These are phyloP conservation scores for Caiman crocodilus DNA, from an alignment of 2,797 vertebrate species.

Conservation along the genomic window DNA sequence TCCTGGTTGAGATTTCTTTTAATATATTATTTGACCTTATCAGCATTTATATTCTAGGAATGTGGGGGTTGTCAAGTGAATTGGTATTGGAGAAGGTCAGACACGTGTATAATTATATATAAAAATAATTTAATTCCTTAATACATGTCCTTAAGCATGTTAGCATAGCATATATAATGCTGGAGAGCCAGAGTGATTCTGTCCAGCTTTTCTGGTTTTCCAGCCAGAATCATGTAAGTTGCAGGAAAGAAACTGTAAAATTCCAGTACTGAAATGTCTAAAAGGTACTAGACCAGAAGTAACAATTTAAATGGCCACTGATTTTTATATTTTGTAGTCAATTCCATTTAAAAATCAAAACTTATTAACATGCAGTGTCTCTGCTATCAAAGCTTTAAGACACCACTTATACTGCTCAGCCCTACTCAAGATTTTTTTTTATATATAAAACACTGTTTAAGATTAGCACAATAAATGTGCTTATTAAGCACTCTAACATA, in stretches of 20 bases:
- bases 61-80: slow-evolving; percentile 8
- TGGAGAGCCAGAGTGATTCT: not conserved
- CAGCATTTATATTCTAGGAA: slow-evolving; percentile 1
- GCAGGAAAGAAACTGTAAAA: slow-evolving; percentile 25
- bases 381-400: slow-evolving; percentile 48
- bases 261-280: slow-evolving; percentile 39
- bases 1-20: not conserved
- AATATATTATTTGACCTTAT: slow-evolving; percentile 30
- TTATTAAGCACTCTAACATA: slow-evolving; percentile 97
- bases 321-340: slow-evolving; percentile 32
- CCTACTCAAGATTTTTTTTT: slow-evolving; percentile 45
- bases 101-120: not conserved
- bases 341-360: slow-evolving; percentile 24
- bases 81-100: slow-evolving; percentile 28
- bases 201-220: slow-evolving; percentile 29
- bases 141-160: not conserved
- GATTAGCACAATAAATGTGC: slow-evolving; percentile 93
- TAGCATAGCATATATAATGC: slow-evolving; percentile 6
- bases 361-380: slow-evolving; percentile 15
- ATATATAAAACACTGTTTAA: slow-evolving; percentile 79
- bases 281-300: slow-evolving; percentile 6
- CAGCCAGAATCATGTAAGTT: slow-evolving; percentile 52
- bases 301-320: not conserved
- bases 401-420: slow-evolving; percentile 42
- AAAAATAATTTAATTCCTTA: slow-evolving; percentile 16